Conservation (phyloP, 92 coral and sea anemone species). For the Epizoanthus ramosus region DNA sequence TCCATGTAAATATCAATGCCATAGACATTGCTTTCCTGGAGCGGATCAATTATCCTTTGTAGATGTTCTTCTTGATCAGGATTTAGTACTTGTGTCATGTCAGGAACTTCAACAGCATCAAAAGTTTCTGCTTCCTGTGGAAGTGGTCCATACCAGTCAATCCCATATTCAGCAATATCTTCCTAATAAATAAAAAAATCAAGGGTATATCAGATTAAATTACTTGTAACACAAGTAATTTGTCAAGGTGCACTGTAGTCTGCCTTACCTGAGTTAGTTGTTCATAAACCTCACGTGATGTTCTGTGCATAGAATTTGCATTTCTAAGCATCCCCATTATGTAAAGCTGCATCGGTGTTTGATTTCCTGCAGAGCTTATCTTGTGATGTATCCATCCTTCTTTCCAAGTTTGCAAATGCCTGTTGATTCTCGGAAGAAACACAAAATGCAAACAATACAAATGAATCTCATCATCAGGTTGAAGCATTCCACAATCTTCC, state of each 20-base stretch:
- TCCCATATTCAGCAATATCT: conserved; percentile 6
- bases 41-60: conserved; percentile 9
- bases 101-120: conserved; percentile 28
- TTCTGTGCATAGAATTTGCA: conserved; percentile 5
- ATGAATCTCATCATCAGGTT: conserved; percentile 31
- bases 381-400: conserved; percentile 32
- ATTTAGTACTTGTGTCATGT: background rate
- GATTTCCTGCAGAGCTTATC: conserved; percentile 31
- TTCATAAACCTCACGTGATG: conserved; percentile 4
- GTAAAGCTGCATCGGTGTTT: conserved; percentile 2
- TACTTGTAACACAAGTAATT: too few species aligned
- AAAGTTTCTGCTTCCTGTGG: background rate
- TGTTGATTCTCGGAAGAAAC: conserved; percentile 29
- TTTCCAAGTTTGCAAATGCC: conserved; percentile 33
- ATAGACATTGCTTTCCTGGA: conserved; percentile 42
- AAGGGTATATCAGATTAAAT: too few species aligned
- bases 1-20: conserved; percentile 56
- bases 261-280: too few species aligned
- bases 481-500: background rate
- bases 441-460: conserved; percentile 30
- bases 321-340: conserved; percentile 20
- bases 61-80: conserved; percentile 9
- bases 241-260: too few species aligned
- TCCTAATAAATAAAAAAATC: too few species aligned
- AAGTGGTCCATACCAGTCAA: conserved; percentile 39